Evolutionary conservation across 2,888 invertebrate genomes (phyloP), one percentile per base, ranked within the genome.

Genomic region (Nesidiocoris tenuis): DNA sequence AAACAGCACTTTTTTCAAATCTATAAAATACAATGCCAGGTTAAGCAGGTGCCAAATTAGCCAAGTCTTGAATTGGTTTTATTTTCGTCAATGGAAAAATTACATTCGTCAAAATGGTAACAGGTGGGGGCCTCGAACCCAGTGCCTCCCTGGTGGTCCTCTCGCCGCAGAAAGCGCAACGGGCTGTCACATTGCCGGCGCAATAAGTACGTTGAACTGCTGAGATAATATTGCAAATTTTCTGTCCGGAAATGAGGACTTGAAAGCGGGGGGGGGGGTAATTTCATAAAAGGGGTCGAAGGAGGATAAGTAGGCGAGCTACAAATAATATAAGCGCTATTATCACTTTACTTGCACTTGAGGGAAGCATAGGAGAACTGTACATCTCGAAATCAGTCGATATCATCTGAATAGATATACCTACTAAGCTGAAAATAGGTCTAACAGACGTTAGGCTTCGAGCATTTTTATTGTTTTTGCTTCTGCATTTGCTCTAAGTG

Each of bases 1-100:
- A 74, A 61, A 64, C 63, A 77, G 71, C 59, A 56, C 65, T 68
- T 76, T 39, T 39, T 39, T 39, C 39, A 39, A 39, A n/a, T 77
- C 65, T 68, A 65, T 66, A 74, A 74, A 70, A 72, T 72, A 78
- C 63, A 78, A 78, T 76, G 78, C 78, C 75, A 78, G 71, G 64
- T 72, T 70, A 78, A 78, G 78, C 78, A 76, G 74, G 78, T 78
- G 78, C 78, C 72, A 72, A 39, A 72, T 72, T 64, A 77, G 74
- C 78, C 78, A 78, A 78, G 78, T 78, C 78, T 74, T 77, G 78
- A 75, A 76, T 78, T 78, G 78, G 78, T 77, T 78, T 39, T 61
- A 17, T 22, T 64, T 71, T 72, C 56, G 39, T 77, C 23, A 61
- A 67, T 39, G 39, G 39, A 68, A 19, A 56, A 72, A 70, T 74